Evolutionary conservation across 1,140 invertebrate species (phyloP).

Genomic region (Marisa cornuarietis): DNA sequence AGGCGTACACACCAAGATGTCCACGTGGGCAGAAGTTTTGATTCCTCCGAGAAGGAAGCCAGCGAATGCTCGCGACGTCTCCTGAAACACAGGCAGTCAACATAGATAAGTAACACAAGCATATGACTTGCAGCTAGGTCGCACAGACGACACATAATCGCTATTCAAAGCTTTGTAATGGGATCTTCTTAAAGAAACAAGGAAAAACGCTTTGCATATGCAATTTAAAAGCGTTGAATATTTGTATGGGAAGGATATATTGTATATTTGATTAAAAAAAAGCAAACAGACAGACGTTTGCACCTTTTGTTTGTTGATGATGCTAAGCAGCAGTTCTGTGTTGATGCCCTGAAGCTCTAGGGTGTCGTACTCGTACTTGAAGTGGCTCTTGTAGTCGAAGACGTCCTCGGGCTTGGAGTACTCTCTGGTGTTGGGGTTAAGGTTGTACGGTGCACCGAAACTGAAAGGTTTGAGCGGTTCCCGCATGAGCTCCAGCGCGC

Average conservation of each 20-base stretch:
- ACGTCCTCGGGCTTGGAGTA: slow-evolving; percentile 31
- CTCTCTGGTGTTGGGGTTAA: slow-evolving; percentile 31
- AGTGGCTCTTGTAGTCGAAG: slow-evolving; percentile 36
- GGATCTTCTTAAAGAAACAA: slow-evolving; percentile 17
- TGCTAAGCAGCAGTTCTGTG: slow-evolving; percentile 19
- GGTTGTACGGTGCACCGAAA: slow-evolving; percentile 40
- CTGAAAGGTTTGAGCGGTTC: slow-evolving; percentile 41
- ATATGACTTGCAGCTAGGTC: too few relatives aligned
- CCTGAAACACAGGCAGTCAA: background rate
- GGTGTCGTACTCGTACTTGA: slow-evolving; percentile 38
- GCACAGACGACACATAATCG: too few relatives aligned
- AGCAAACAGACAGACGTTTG: slow-evolving; percentile 29
- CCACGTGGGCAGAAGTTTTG: slow-evolving; percentile 20
- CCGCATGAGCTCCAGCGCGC: slow-evolving; percentile 35
- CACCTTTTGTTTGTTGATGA: slow-evolving; percentile 31
- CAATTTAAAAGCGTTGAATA: background rate
- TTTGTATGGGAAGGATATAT: background rate
- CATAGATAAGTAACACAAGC: background rate
- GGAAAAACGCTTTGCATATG: background rate
- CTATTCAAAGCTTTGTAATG: background rate
- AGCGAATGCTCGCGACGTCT: slow-evolving; percentile 28
- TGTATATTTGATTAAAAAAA: background rate
- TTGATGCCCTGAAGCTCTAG: slow-evolving; percentile 34
- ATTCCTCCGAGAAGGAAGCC: slow-evolving; percentile 23
- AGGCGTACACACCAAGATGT: slow-evolving; percentile 18